A percentile compares a stretch with the other conserved stretches of the same genome.
Conservation (phyloP, 2,888 invertebrate species). For the Thyatira batis region DNA sequence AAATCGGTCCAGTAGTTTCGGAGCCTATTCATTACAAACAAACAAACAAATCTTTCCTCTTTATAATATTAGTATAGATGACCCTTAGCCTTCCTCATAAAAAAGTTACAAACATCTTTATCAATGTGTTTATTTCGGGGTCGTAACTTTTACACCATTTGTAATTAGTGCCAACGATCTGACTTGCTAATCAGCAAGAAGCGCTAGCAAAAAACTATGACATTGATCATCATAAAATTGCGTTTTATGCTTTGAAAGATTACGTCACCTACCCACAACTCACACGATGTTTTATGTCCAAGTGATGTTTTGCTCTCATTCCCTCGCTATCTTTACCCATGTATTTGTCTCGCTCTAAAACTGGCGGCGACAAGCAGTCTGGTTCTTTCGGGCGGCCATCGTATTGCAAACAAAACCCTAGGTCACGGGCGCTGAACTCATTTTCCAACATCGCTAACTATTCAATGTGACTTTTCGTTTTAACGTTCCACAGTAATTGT, state of each 20-base stretch:
- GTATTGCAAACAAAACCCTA: constrained; percentile 75
- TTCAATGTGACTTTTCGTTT: constrained; percentile 41
- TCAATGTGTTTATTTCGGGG: constrained; percentile 2
- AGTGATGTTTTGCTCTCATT: constrained; percentile 61
- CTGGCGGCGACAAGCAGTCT: constrained; percentile 81
- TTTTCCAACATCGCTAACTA: constrained; percentile 54
- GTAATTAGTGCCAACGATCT: constrained; percentile 9
- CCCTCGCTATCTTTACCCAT: constrained; percentile 44
- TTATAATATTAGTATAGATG: no score
- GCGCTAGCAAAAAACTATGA: constrained; percentile 31
- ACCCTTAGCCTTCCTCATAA: neutral
- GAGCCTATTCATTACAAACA: no score
- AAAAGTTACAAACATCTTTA: neutral
- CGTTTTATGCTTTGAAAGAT: constrained; percentile 53
- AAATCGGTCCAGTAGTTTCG: no score
- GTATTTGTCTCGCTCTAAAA: constrained; percentile 60
- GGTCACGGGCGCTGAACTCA: constrained; percentile 70
- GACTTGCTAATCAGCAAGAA: constrained; percentile 16
- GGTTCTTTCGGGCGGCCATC: constrained; percentile 65
- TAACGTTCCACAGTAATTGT: constrained; percentile 39
- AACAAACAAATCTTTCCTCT: no score
- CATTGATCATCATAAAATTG: constrained; percentile 58
- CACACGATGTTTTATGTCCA: constrained; percentile 60
- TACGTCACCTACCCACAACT: constrained; percentile 57
- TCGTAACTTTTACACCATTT: constrained; percentile 4